Evolutionary conservation across 92 coral and sea anemone genomes (phyloP), one percentile per base, ranked within the genome.

Genomic region (Zoanthus sociatus): DNA sequence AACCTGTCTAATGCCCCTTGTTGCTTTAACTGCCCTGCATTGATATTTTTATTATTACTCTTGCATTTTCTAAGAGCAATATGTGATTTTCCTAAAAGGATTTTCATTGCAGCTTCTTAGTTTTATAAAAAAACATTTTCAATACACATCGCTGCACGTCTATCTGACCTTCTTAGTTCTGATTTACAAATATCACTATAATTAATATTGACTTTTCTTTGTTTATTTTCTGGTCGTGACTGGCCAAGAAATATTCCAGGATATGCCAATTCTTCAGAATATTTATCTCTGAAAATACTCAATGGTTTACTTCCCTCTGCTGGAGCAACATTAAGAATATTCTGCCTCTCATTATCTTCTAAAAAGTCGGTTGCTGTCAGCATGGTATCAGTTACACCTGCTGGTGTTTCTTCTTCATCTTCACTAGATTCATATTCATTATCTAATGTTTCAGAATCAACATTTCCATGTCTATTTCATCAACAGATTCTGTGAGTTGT

Each of bases 41-140:
- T 15, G 68, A 61, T 11, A 61, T 61, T 61, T 15, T 18, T 61
- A 30, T 18, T 61, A 15, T 61, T 61, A 9, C 68, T 30, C 68
- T 61, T 61, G 68, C 68, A 61, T 15, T 61, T 61, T 61, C 68
- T 61, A 1, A 61, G n/a, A 61, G 68, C 68, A 61, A 61, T 61
- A 61, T 61, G 68, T 15, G 68, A 61, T 61, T 61, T 15, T 15
- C 68, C 68, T 61, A 61, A 18, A 15, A 61, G 68, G 18, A 61
- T 61, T 61, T 61, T 61, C 54, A 47, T 78, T 50, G 54, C 54
- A 50, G 12, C 12, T 50, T 50, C 54, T 50, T 50, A 7, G 54
- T 50, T 11, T 78, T 78, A 51, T 56, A 78, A n/a, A 78, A 78
- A 53, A 3, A 78, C 55, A 18, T 78, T 78, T 32, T 50, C 54